These are phyloP conservation scores for Pegoplata infirma DNA, from an alignment of 2,888 invertebrate genomes.

Conservation along the genomic window DNA sequence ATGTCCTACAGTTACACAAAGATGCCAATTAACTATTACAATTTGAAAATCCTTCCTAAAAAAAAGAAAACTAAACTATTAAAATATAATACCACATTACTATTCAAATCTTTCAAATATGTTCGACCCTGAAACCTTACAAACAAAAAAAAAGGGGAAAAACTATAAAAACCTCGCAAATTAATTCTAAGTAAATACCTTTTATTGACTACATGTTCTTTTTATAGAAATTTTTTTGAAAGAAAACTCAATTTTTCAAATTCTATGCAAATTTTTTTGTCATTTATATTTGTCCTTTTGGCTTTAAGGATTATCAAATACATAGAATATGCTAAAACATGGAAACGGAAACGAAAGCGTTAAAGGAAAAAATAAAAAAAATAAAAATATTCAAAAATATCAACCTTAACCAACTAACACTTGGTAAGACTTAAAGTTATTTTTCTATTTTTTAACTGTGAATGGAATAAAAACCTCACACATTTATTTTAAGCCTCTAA, in stretches of 20 bases:
- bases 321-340: neutral
- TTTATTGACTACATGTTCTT: no score
- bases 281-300: constrained; percentile 14
- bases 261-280: constrained; percentile 5
- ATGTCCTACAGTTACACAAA: no score
- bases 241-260: neutral
- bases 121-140: constrained; percentile 9
- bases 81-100: no score
- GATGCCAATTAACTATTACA: no score
- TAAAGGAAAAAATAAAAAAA: neutral
- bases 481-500: constrained; percentile 13
- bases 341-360: no score
- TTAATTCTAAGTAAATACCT: constrained; percentile 1
- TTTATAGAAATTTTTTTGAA: no score
- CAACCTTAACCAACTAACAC: neutral
- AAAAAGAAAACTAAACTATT: no score
- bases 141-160: neutral
- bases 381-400: neutral
- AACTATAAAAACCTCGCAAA: constrained; percentile 7
- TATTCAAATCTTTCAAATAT: neutral
- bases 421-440: neutral
- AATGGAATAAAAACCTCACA: constrained; percentile 1
- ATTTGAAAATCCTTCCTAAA: no score
- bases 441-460: neutral
- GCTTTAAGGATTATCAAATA: constrained; percentile 13